A percentile compares a stretch with the other conserved stretches of the same genome.
Conservation (phyloP, 2,888 invertebrate species). For the Leptinotarsa juncta region DNA sequence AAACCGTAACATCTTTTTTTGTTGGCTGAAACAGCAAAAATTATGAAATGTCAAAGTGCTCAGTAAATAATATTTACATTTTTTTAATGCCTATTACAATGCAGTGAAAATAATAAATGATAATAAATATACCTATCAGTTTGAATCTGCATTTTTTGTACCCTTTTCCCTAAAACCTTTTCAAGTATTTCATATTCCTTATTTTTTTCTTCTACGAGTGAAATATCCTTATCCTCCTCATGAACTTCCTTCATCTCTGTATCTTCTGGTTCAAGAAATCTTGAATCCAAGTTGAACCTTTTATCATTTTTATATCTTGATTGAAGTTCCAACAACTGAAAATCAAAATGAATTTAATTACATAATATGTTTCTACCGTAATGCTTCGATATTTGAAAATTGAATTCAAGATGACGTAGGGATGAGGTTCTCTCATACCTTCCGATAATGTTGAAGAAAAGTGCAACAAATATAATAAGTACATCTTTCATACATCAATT, state of each 20-base stretch:
- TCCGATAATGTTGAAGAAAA: no score
- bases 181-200: constrained; percentile 69
- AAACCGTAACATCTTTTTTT: constrained; percentile 72
- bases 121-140: constrained; percentile 34
- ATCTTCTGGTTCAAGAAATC: constrained; percentile 73
- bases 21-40: constrained; percentile 25
- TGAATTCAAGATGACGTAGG: no score
- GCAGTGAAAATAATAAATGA: constrained; percentile 13
- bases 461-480: no score
- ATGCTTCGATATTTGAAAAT: no score
- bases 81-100: neutral
- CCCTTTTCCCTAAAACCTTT: constrained; percentile 60
- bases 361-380: neutral
- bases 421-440: no score
- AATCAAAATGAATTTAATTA: constrained; percentile 6
- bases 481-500: no score
- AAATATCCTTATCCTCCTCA: constrained; percentile 50
- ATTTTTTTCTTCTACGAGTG: constrained; percentile 59
- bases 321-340: constrained; percentile 77
- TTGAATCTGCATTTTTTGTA: constrained; percentile 39
- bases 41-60: constrained; percentile 21
- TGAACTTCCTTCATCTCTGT: constrained; percentile 56
- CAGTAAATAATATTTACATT: no score
- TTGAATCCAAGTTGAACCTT: constrained; percentile 80
- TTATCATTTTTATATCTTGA: constrained; percentile 80